A percentile compares a stretch with the other conserved stretches of the same genome.
Conservation (phyloP, 2,797 vertebrate species). For the Sebastes umbrosus region DNA sequence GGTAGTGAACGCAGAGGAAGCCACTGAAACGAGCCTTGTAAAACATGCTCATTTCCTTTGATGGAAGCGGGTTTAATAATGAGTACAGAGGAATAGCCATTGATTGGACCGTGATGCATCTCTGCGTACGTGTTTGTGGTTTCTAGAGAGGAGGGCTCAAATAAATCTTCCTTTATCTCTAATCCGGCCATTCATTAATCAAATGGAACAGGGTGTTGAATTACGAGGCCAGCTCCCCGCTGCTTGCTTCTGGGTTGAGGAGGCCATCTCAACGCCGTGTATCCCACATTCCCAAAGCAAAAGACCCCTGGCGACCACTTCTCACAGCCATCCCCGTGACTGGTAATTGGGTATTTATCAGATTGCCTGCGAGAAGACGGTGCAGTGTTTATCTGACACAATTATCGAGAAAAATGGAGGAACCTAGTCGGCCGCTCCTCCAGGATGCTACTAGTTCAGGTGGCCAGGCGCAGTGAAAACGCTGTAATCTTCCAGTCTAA, state of each 20-base stretch:
- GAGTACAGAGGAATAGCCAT: slow-evolving; percentile 49
- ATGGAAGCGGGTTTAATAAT: slow-evolving; percentile 41
- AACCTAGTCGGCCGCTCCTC: slow-evolving; percentile 75
- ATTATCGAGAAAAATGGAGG: slow-evolving; percentile 90
- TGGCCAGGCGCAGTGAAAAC: slow-evolving; percentile 54
- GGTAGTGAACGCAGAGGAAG: slow-evolving; percentile 45
- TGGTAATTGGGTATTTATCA: slow-evolving; percentile 98
- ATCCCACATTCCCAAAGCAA: slow-evolving; percentile 43
- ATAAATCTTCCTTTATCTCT: slow-evolving; percentile 77
- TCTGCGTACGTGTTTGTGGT: slow-evolving; percentile 52
- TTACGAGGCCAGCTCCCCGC: slow-evolving; percentile 49
- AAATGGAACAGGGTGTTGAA: slow-evolving; percentile 81
- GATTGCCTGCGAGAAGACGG: slow-evolving; percentile 87
- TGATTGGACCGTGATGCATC: slow-evolving; percentile 58
- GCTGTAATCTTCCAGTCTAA: neutral
- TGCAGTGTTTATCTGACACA: slow-evolving; percentile 89
- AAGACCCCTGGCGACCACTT: slow-evolving; percentile 72
- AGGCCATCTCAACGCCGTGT: slow-evolving; percentile 46
- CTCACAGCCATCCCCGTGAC: slow-evolving; percentile 81
- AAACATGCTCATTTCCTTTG: slow-evolving; percentile 69
- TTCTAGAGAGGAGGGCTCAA: slow-evolving; percentile 28
- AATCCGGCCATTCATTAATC: slow-evolving; percentile 78
- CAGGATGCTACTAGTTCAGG: slow-evolving; percentile 56
- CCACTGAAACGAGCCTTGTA: slow-evolving; percentile 54
- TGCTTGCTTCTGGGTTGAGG: slow-evolving; percentile 56